Percentiles rank a stretch among this genome's conserved stretches.
Conservation (phyloP, 1,140 invertebrate species). For the Microplitis mediator region DNA sequence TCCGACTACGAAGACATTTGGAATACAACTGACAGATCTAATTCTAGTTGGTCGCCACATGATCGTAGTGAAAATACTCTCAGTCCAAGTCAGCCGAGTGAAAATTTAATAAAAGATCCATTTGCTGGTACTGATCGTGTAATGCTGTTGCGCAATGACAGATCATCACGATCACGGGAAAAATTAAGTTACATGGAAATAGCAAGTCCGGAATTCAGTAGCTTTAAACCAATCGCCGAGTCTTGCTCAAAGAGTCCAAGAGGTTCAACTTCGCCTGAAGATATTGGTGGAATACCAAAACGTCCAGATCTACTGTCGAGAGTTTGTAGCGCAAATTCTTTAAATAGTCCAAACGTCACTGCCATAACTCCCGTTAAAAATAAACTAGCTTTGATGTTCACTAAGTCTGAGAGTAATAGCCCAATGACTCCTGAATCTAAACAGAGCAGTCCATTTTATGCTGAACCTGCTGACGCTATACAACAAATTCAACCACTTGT, state of each 20-base stretch:
- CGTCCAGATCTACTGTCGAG: constrained; percentile 70
- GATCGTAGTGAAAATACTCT: constrained; percentile 47
- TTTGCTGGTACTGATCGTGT: constrained; percentile 47
- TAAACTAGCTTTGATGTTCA: constrained; percentile 53
- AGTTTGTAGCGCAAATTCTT: constrained; percentile 66
- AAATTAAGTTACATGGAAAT: constrained; percentile 56
- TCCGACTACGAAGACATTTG: constrained; percentile 96
- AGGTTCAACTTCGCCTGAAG: constrained; percentile 42
- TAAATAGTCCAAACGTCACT: constrained; percentile 52
- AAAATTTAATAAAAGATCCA: neutral
- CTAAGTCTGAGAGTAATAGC: constrained; percentile 54
- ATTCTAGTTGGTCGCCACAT: constrained; percentile 65
- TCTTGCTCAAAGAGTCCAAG: constrained; percentile 40
- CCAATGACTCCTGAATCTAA: constrained; percentile 61
- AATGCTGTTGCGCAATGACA: constrained; percentile 31
- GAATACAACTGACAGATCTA: constrained; percentile 66
- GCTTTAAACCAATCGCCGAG: constrained; percentile 55
- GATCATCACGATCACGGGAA: constrained; percentile 35
- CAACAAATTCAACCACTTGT: constrained; percentile 60
- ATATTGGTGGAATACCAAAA: constrained; percentile 58
- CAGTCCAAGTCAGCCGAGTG: constrained; percentile 6
- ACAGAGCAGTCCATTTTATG: constrained; percentile 86
- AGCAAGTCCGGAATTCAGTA: constrained; percentile 56
- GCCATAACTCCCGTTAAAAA: constrained; percentile 52
- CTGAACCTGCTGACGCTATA: constrained; percentile 88